Evolutionary conservation across 2,113 vertebrate genomes (phyloP).

Genomic region (Cheirogaleus medius): DNA sequence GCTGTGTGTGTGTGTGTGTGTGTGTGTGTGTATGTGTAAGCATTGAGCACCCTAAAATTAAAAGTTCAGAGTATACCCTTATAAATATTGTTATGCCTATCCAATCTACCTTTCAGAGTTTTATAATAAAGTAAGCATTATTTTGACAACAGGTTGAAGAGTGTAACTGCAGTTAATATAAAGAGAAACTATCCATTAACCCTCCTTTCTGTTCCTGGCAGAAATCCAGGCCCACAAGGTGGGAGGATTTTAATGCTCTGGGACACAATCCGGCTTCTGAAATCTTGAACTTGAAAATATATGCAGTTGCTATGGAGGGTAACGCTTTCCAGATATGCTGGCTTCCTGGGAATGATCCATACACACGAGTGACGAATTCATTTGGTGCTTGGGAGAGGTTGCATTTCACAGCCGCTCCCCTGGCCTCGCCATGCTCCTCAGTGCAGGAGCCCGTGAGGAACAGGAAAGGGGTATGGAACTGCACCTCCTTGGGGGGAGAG

Average conservation of each 20-base stretch:
- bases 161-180: background rate
- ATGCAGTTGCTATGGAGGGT: background rate
- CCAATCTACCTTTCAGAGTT: background rate
- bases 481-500: background rate
- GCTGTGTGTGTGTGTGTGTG: background rate
- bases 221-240: background rate
- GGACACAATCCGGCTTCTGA: background rate
- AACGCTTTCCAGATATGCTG: slow-evolving; percentile 17
- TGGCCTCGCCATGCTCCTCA: background rate
- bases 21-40: background rate
- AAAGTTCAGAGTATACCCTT: background rate
- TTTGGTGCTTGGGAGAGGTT: background rate
- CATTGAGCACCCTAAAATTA: background rate
- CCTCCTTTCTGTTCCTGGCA: background rate
- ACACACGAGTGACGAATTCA: background rate
- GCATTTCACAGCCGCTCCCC: background rate
- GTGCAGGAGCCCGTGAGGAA: background rate
- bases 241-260: background rate
- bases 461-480: background rate
- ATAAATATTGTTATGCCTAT: background rate
- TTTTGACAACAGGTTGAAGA: background rate
- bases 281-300: background rate
- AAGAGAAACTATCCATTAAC: background rate
- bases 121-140: background rate
- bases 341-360: background rate